These are phyloP conservation scores for Dipodomys merriami DNA, from an alignment of 2,113 vertebrate species.

Conservation along the genomic window DNA sequence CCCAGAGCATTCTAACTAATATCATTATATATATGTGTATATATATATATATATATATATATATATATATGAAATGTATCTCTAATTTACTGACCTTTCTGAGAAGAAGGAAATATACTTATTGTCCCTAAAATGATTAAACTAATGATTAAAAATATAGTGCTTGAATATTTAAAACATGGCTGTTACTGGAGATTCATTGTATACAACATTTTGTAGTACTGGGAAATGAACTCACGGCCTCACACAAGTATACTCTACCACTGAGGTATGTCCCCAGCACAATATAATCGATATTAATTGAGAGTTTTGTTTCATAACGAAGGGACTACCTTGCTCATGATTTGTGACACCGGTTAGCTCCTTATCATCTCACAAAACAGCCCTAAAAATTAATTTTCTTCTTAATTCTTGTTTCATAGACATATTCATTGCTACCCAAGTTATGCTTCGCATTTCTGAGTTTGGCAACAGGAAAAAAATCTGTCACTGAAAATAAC, in stretches of 20 bases:
- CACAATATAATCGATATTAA: background rate
- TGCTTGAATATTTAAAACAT: background rate
- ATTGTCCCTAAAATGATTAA: too few species aligned
- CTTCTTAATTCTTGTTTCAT: background rate
- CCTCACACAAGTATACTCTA: background rate
- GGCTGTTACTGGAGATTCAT: background rate
- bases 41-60: too few species aligned
- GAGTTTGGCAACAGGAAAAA: background rate
- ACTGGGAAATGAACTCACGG: background rate
- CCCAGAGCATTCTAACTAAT: background rate
- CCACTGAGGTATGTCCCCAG: background rate
- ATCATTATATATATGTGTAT: background rate
- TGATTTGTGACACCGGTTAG: background rate
- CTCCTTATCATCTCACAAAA: background rate
- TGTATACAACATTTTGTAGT: background rate
- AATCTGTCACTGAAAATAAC: conserved; percentile 3
- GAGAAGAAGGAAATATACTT: background rate
- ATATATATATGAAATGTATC: background rate
- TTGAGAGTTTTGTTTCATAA: background rate
- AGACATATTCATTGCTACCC: background rate
- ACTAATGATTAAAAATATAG: background rate
- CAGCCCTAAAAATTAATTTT: background rate
- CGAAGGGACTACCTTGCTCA: background rate
- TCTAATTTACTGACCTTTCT: background rate
- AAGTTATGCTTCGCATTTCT: background rate